Conservation (phyloP, 2,113 vertebrate genomes). For the Semnornis frantzii region DNA sequence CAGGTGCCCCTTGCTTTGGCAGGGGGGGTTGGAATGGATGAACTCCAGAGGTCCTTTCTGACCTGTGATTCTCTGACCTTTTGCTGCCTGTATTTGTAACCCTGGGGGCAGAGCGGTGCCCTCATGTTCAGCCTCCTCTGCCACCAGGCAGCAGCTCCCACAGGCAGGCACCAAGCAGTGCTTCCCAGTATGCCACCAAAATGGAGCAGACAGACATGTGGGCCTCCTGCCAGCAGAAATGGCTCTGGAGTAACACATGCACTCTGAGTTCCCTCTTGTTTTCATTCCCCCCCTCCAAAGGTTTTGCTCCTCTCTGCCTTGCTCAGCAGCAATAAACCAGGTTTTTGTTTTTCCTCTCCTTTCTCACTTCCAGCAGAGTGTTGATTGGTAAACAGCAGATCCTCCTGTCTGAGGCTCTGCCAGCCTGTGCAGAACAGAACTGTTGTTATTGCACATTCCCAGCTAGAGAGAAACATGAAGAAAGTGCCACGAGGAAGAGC, state of each 20-base stretch:
- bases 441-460: conserved; percentile 70
- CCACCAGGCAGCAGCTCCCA: conserved; percentile 1
- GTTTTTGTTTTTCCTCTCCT: neutral
- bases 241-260: conserved; percentile 32
- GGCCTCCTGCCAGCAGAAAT: conserved; percentile 32
- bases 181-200: conserved; percentile 7
- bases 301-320: conserved; percentile 36
- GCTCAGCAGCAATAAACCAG: conserved; percentile 23
- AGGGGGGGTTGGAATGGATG: too few species aligned
- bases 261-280: neutral
- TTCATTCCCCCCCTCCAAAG: neutral
- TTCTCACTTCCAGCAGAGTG: conserved; percentile 61
- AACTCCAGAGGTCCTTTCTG: too few species aligned
- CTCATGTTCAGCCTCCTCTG: neutral
- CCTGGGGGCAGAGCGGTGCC: too few species aligned
- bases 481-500: conserved; percentile 47
- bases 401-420: conserved; percentile 63
- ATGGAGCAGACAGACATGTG: neutral
- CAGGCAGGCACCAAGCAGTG: conserved; percentile 15
- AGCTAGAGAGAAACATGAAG: conserved; percentile 68
- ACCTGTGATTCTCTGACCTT: too few species aligned
- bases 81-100: too few species aligned
- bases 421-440: conserved; percentile 70
- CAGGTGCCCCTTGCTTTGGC: too few species aligned
- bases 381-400: conserved; percentile 59